Percentiles rank a stretch among this genome's conserved stretches.
Evolutionary conservation across 2,797 vertebrate genomes (phyloP).

Genomic region (Eulemur coronatus): DNA sequence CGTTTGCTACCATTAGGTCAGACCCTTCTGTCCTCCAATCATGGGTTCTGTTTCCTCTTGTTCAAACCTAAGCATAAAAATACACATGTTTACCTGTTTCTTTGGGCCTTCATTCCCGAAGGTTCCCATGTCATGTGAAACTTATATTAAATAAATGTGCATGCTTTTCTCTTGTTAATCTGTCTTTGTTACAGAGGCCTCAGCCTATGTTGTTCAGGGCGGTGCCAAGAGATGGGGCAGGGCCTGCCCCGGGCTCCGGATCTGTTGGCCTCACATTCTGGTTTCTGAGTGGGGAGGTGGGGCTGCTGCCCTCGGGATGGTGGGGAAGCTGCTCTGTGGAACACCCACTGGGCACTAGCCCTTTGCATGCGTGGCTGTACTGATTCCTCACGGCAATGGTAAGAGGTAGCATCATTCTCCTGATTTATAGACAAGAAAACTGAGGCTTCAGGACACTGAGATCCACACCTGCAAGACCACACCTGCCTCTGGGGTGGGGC

Average conservation of each 20-base stretch:
- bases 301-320: rapidly evolving
- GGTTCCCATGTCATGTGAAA: background rate
- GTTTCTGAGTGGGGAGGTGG: background rate
- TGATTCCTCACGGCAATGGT: rapidly evolving
- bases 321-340: too few relatives aligned
- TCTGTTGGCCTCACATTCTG: too few relatives aligned
- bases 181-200: background rate
- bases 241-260: background rate
- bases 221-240: background rate
- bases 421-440: background rate
- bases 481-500: background rate
- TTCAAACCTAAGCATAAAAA: background rate
- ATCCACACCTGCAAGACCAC: background rate
- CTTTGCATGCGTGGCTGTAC: background rate
- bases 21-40: background rate
- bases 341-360: background rate
- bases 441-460: background rate
- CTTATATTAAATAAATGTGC: background rate
- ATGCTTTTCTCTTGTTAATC: background rate
- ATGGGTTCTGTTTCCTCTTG: background rate
- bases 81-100: background rate
- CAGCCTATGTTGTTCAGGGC: background rate
- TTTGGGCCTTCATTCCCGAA: background rate
- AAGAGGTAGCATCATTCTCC: background rate
- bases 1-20: background rate